Percentiles rank a stretch among this genome's conserved stretches.
Evolutionary conservation across 2,113 vertebrate species (phyloP).

Genomic region (Mastomys natalensis): DNA sequence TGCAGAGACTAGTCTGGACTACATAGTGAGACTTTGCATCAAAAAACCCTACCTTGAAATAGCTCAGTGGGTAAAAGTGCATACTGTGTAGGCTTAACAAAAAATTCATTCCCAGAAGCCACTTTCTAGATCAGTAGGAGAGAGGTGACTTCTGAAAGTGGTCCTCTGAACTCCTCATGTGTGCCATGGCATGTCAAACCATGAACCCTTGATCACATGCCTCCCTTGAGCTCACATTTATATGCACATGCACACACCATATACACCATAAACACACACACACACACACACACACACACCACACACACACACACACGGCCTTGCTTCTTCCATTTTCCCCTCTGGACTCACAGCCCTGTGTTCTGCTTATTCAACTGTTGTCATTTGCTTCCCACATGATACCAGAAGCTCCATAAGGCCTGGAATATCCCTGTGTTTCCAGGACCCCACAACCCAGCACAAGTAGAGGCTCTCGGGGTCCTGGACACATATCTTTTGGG

Average conservation of each 20-base stretch:
- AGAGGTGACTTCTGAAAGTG: not conserved
- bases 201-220: no score
- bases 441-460: fast-evolving
- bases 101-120: no score
- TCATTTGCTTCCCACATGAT: not conserved
- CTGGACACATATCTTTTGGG: not conserved
- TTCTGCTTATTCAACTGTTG: no score
- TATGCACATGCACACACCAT: not conserved
- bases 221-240: no score
- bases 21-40: not conserved
- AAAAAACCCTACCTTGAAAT: not conserved
- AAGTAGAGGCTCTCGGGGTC: fast-evolving
- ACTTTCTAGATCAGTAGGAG: not conserved
- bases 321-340: not conserved
- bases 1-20: not conserved
- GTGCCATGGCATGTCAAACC: not conserved
- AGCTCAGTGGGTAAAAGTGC: not conserved
- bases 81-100: no score
- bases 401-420: fast-evolving
- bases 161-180: not conserved
- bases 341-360: fast-evolving
- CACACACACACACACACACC: no score
- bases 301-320: no score
- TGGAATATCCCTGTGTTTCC: fast-evolving
- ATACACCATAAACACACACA: not conserved